Evolutionary conservation across 2,797 vertebrate genomes (phyloP), one percentile per base, ranked within the genome.

Genomic region (Gallirallus australis): DNA sequence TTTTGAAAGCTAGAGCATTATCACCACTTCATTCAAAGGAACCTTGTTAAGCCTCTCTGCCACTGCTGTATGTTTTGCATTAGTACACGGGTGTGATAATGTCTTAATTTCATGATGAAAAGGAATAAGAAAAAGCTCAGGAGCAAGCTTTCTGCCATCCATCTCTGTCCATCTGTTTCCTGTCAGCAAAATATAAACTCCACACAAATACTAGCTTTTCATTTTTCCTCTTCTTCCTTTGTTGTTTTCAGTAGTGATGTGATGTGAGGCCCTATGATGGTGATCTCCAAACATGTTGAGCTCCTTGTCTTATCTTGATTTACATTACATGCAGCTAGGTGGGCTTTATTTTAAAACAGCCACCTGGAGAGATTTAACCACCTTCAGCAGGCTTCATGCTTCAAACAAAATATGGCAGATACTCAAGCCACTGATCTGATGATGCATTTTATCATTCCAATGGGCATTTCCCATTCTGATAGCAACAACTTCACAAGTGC

Each of bases 381-480:
- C 73, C 72, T 61, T 33, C 83, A 79, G 40, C 33, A 89, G 63
- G 33, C 37, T 88, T 48, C 56, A 86, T 40, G n/a, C 79, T 92
- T 93, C 79, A 82, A 90, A 95, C 91, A 89, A 97, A 90, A 94
- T 79, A 92, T 37, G 63, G 88, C 70, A 83, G 60, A 50, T 88
- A 95, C 61, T 83, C 81, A 70, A 60, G 76, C 75, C 80, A 91
- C 50, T 81, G 91, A 79, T 77, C 48, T 90, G 65, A 82, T 82
- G 83, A 54, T 70, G 82, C 53, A 27, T 94, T 96, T 95, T 89
- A 81, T 96, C 92, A 96, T 96, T 93, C 83, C 82, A 84, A 68
- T 24, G 56, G 86, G 88, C 48, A 82, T 70, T 82, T 90, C 77
- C 60, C 0, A 0, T 90, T 87, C 77, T 81, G 82, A 82, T 68